Base-by-base conservation (phyloP, 1,140 invertebrate genomes). In the Antheraea pernyi region DNA sequence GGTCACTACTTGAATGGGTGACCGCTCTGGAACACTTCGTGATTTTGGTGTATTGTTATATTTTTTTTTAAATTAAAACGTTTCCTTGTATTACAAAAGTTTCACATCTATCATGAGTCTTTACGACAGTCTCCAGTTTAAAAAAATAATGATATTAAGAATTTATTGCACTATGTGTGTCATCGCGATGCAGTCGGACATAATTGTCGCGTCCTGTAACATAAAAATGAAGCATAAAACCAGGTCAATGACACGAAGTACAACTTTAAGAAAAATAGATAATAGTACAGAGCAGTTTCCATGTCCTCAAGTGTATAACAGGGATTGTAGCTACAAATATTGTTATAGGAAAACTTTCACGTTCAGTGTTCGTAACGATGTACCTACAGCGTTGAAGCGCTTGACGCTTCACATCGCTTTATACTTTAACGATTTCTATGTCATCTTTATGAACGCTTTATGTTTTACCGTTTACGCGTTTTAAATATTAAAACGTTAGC, bases 401-500 rank as follows among this genome's bases (percentile, higher is more conserved):
- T 53, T 53, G 46, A 53, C 46, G 46, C 16, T 53, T 53, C 46
- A 16, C 16, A 16, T 13, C 46, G 46, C 46, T 53, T 53, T 53
- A 53, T 53, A 13, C 46, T 16, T 16, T 53, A 53, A 53, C 46
- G 46, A 53, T 53, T 53, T 53, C 46, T 9, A 53, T n/a, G 16
- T 53, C 46, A 53, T 53, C 46, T 53, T 53, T 53, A 53, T 53
- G 46, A 53, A 11, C 46, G 46, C 46, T 53, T 53, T 53, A n/a
- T 53, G 4, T 13, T 53, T 53, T 53, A 13, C 13, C 9, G 46
- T 13, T 13, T 16, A 16, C 11, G 16, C 46, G 16, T n/a, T 53
- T 53, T 53, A 53, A 53, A 53, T 53, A 53, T 16, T 53, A 53
- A 53, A 53, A 16, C 16, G 16, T 0, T 53, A 0, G 5, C 37